These are phyloP conservation scores for Microplitis demolitor DNA, from an alignment of 1,140 invertebrate species.

Conservation along the genomic window DNA sequence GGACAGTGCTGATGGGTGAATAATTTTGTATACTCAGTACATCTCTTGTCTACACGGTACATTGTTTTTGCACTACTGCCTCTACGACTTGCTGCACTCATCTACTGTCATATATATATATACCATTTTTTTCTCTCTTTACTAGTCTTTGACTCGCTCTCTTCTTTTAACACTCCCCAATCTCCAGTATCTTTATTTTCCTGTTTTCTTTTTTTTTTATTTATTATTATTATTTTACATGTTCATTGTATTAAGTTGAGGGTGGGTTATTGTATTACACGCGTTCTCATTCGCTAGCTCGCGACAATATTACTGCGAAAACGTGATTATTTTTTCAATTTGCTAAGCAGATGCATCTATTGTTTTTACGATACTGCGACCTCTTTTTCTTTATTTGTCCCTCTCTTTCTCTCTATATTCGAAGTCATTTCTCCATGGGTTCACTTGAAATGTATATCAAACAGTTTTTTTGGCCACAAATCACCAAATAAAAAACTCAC, in stretches of 20 bases:
- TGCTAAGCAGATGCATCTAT: constrained; percentile 51
- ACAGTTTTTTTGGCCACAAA: no score
- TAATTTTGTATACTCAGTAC: constrained; percentile 21
- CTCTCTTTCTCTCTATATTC: constrained; percentile 9
- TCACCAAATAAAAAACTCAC: no score
- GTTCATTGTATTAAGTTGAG: background rate
- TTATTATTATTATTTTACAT: constrained; percentile 6
- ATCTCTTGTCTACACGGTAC: constrained; percentile 12
- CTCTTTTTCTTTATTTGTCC: background rate
- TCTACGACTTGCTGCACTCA: constrained; percentile 12
- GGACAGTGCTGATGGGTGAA: background rate
- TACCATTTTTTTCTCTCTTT: background rate
- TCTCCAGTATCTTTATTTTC: background rate
- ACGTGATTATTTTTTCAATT: constrained; percentile 56
- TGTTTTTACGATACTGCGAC: constrained; percentile 29
- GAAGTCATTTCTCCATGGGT: no score
- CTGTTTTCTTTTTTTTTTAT: background rate
- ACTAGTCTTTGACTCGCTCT: background rate
- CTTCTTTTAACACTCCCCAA: background rate
- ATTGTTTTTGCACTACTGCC: constrained; percentile 21
- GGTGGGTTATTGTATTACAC: constrained; percentile 4
- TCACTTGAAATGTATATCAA: no score
- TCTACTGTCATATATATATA: background rate
- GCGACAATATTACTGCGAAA: constrained; percentile 32
- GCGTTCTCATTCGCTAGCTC: constrained; percentile 15